These are phyloP conservation scores for Melinopterus prodromus DNA, from an alignment of 2,888 invertebrate genomes.

Conservation along the genomic window DNA sequence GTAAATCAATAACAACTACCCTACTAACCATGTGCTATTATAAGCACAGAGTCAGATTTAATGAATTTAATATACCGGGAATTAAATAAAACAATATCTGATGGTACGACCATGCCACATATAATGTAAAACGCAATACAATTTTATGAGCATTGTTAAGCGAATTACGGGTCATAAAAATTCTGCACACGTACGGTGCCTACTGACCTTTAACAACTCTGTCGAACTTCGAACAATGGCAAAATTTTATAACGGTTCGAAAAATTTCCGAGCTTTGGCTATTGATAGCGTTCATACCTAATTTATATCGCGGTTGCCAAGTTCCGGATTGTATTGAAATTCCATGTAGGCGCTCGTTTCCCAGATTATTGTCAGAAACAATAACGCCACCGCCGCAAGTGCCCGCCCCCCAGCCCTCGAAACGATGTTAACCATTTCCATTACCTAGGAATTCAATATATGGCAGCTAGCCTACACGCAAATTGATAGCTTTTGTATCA, in stretches of 20 bases:
- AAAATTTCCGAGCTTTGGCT: not conserved
- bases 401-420: not conserved
- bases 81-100: not conserved
- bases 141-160: not conserved
- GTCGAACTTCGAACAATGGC: not conserved
- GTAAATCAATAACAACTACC: too few relatives aligned
- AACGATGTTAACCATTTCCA: not conserved
- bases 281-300: constrained; percentile 13
- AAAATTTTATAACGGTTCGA: not conserved
- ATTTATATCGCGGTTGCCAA: constrained; percentile 21
- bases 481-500: not conserved
- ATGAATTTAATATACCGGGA: not conserved
- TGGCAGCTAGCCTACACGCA: not conserved
- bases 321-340: constrained; percentile 38
- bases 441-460: not conserved
- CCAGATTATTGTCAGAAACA: constrained; percentile 41
- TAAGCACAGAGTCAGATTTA: too few relatives aligned
- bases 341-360: constrained; percentile 38
- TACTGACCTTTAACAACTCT: not conserved
- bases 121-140: not conserved
- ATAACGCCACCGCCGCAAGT: constrained; percentile 34
- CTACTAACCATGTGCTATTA: too few relatives aligned
- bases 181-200: not conserved
- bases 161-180: not conserved
- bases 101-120: not conserved